Conservation (phyloP, 2,888 invertebrate genomes). For the Aspidapion aeneum region DNA sequence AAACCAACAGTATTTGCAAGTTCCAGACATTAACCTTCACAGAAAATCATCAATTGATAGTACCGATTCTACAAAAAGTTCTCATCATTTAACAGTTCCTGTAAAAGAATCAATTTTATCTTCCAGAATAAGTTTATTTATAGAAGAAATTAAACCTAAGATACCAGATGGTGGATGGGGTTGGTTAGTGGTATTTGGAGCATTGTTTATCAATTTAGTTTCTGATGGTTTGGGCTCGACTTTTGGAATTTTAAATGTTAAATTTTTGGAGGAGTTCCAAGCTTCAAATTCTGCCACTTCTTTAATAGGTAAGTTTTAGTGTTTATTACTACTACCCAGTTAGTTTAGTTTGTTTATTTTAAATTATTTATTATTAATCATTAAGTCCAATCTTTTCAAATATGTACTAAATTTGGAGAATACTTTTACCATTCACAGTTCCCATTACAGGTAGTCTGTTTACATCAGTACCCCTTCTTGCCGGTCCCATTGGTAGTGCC, state of each 20-base stretch:
- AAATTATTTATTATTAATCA: no score
- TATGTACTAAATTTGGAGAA: no score
- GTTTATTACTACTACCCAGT: no score
- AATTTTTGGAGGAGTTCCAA: conserved; percentile 58
- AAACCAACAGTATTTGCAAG: no score
- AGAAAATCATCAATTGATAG: conserved; percentile 1
- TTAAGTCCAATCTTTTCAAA: no score
- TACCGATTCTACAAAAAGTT: conserved; percentile 15
- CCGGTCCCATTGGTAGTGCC: conserved; percentile 78
- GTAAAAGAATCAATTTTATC: conserved; percentile 29
- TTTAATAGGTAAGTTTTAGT: conserved; percentile 38
- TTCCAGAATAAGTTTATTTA: conserved; percentile 28
- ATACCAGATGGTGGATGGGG: conserved; percentile 86
- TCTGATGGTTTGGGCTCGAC: conserved; percentile 93
- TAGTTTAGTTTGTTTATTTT: no score
- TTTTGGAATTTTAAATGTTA: conserved; percentile 86
- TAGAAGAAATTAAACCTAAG: conserved; percentile 46
- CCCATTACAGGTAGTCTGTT: conserved; percentile 30
- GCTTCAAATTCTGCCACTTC: conserved; percentile 67
- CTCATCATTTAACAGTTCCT: conserved; percentile 16
- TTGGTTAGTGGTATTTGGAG: conserved; percentile 84
- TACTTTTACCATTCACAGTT: no score
- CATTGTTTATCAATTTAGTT: conserved; percentile 81
- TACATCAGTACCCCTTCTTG: conserved; percentile 59
- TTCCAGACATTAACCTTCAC: no score